Evolutionary conservation across 2,888 invertebrate genomes (phyloP).

Genomic region (Rhingia rostrata): DNA sequence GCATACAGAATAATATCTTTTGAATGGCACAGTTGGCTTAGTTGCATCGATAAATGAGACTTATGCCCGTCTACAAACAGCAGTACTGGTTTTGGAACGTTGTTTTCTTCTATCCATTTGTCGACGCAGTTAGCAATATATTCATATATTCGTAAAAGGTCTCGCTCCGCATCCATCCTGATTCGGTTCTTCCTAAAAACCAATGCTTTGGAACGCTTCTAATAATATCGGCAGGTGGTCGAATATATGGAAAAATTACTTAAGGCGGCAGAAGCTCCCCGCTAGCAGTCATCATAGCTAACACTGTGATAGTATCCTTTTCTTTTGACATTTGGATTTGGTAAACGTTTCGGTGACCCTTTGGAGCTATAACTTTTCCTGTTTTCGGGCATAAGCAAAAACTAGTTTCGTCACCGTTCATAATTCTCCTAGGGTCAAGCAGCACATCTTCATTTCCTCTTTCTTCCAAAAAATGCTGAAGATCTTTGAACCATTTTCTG

Average conservation of each 20-base stretch:
- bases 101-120: constrained; percentile 11
- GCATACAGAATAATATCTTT: no score
- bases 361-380: constrained; percentile 51
- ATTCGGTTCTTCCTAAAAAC: neutral
- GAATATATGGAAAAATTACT: constrained; percentile 17
- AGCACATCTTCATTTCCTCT: constrained; percentile 16
- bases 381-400: constrained; percentile 60
- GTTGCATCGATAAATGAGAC: no score
- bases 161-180: constrained; percentile 20
- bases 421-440: constrained; percentile 2
- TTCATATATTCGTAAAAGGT: constrained; percentile 26
- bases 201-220: constrained; percentile 10
- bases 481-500: constrained; percentile 7
- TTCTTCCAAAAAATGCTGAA: constrained; percentile 9
- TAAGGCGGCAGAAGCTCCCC: constrained; percentile 8
- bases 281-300: constrained; percentile 13
- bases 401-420: constrained; percentile 52
- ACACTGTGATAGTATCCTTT: constrained; percentile 6
- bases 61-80: constrained; percentile 5
- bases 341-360: constrained; percentile 46
- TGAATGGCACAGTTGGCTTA: no score
- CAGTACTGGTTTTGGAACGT: constrained; percentile 2
- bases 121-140: constrained; percentile 21
- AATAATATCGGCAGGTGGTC: constrained; percentile 12
- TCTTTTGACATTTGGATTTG: constrained; percentile 33